Conservation (phyloP, 2,888 invertebrate genomes). For the Aphodius sticticus region DNA sequence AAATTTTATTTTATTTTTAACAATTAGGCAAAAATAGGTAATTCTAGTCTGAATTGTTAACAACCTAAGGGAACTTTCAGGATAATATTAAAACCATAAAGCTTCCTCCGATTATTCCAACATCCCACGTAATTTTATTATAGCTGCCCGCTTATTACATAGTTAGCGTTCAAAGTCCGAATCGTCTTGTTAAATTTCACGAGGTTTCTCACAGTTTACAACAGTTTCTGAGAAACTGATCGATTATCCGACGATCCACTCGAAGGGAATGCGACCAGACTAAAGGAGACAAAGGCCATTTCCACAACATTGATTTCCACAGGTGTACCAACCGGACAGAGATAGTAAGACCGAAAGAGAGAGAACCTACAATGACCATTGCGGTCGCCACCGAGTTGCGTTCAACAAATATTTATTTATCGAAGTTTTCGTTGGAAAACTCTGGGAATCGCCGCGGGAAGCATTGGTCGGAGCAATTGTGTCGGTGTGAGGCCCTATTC, state of each 20-base stretch:
- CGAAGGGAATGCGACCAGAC: constrained; percentile 16
- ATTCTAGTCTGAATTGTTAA: too few species aligned
- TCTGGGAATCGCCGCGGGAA: constrained; percentile 31
- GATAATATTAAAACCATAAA: too few species aligned
- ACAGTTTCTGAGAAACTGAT: background rate
- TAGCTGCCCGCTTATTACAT: background rate
- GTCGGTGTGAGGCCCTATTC: constrained; percentile 9
- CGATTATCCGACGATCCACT: constrained; percentile 6
- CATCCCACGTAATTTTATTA: too few species aligned
- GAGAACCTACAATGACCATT: background rate
- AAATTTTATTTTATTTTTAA: too few species aligned
- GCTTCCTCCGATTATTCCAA: too few species aligned
- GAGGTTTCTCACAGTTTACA: constrained; percentile 5
- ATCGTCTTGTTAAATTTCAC: constrained; percentile 4
- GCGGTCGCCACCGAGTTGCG: constrained; percentile 11
- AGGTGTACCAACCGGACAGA: constrained; percentile 27
- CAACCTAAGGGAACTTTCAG: too few species aligned
- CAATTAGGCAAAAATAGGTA: too few species aligned
- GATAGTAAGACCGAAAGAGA: background rate
- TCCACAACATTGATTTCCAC: constrained; percentile 34
- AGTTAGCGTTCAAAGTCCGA: background rate
- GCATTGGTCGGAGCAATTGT: constrained; percentile 8
- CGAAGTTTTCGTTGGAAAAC: constrained; percentile 26
- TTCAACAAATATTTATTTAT: constrained; percentile 29
- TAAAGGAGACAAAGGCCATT: constrained; percentile 8